phyloP scores from a whole-genome alignment of 2,797 vertebrate species.

The Parotocinclus haroldoi region DNA sequence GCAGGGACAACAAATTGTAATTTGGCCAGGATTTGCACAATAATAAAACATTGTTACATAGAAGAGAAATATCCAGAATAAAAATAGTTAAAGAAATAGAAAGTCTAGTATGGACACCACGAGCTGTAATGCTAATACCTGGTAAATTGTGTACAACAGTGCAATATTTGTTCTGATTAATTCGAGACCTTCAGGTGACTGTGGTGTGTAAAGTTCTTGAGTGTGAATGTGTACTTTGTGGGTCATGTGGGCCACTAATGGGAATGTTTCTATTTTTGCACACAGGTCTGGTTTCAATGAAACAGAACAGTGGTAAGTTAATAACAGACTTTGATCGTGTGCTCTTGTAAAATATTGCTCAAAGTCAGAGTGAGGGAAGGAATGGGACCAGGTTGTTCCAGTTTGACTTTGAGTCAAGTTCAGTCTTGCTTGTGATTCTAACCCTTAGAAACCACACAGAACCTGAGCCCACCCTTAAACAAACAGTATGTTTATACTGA shows the following conservation, averaged over 20 bases:
- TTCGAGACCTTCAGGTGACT: background rate
- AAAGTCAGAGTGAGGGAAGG: conserved; percentile 1
- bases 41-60: no score
- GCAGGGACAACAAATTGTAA: no score
- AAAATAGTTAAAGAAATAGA: no score
- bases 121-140: no score
- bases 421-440: background rate
- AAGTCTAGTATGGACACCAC: no score
- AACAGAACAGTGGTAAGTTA: conserved; percentile 71
- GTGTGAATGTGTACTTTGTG: conserved; percentile 18
- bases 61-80: no score
- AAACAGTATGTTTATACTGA: no score
- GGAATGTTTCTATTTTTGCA: conserved; percentile 46
- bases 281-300: conserved; percentile 67
- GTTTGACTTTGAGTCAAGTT: background rate
- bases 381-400: background rate
- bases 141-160: no score
- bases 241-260: conserved; percentile 30
- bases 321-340: conserved; percentile 8
- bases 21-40: no score
- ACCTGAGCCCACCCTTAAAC: no score
- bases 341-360: conserved; percentile 12
- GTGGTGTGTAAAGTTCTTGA: conserved; percentile 5
- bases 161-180: background rate
- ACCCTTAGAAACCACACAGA: background rate